phyloP scores from a whole-genome alignment of 2,113 vertebrate genomes.

The Scophthalmus maximus region DNA sequence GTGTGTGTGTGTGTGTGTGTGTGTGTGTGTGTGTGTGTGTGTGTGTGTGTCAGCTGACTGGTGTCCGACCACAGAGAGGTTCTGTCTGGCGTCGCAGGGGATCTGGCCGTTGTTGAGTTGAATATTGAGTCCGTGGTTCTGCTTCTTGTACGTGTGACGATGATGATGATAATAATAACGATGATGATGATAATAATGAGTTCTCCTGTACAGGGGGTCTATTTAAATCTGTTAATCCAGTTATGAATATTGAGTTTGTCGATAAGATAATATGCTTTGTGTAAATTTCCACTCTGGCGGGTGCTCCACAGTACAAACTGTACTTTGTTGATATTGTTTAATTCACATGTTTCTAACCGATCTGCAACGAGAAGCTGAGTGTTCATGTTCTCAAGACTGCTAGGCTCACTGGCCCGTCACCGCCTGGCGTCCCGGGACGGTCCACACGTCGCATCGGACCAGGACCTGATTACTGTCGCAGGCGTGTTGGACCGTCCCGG shows the following conservation, averaged over 20 bases:
- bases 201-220: constrained; percentile 73
- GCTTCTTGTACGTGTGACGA: constrained; percentile 62
- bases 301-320: constrained; percentile 69
- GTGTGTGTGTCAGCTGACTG: constrained; percentile 24
- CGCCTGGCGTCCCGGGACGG: too few relatives aligned
- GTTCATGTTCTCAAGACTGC: constrained; percentile 78
- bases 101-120: constrained; percentile 57
- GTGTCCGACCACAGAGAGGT: constrained; percentile 72
- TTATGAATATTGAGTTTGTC: constrained; percentile 72
- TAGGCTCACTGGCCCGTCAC: constrained; percentile 70
- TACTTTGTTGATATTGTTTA: constrained; percentile 70
- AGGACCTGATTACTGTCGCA: background rate
- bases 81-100: constrained; percentile 50
- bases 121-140: constrained; percentile 57
- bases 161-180: constrained; percentile 59
- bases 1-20: too few relatives aligned
- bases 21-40: background rate
- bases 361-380: constrained; percentile 56
- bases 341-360: constrained; percentile 69
- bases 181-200: constrained; percentile 64
- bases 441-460: too few relatives aligned
- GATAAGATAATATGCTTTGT: constrained; percentile 70
- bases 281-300: constrained; percentile 72
- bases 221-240: constrained; percentile 73
- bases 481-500: background rate